Evolutionary conservation across 2,888 invertebrate species (phyloP).

Genomic region (Amblyjoppa fuscipennis): DNA sequence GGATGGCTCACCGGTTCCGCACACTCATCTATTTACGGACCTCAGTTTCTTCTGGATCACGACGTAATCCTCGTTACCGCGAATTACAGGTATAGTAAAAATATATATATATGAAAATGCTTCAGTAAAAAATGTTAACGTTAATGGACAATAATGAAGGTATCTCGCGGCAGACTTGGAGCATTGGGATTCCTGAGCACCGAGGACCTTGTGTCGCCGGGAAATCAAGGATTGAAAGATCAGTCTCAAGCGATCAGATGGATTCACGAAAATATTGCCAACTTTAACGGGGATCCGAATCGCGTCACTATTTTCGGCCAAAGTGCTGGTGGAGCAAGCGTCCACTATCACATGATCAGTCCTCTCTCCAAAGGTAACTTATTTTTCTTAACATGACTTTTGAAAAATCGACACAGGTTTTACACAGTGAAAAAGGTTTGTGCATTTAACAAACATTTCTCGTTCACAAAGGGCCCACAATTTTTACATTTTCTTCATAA

Average conservation of each 20-base stretch:
- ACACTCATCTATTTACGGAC: conserved; percentile 89
- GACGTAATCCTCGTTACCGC: conserved; percentile 89
- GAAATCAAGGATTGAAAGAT: conserved; percentile 88
- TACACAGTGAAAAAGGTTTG: neutral
- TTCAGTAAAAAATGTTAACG: conserved; percentile 72
- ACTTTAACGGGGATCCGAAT: conserved; percentile 88
- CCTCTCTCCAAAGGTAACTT: conserved; percentile 85
- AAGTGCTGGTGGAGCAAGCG: conserved; percentile 89
- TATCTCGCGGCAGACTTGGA: conserved; percentile 82
- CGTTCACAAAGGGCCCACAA: neutral
- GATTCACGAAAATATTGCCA: conserved; percentile 87
- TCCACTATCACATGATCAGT: conserved; percentile 88
- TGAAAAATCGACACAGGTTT: neutral
- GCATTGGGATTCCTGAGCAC: conserved; percentile 90
- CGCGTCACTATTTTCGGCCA: conserved; percentile 90
- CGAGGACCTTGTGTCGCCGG: conserved; percentile 88
- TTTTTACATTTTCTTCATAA: neutral
- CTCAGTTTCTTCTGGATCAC: conserved; percentile 88
- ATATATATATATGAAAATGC: conserved; percentile 63
- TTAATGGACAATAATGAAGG: neutral
- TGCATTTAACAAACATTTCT: neutral
- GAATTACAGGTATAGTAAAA: conserved; percentile 86
- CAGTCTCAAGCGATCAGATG: conserved; percentile 88
- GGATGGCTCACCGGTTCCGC: conserved; percentile 90
- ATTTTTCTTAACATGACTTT: neutral